Percentiles rank a stretch among this genome's conserved stretches.
phyloP scores from a whole-genome alignment of 2,113 vertebrate species.

The Urocolius indicus region DNA sequence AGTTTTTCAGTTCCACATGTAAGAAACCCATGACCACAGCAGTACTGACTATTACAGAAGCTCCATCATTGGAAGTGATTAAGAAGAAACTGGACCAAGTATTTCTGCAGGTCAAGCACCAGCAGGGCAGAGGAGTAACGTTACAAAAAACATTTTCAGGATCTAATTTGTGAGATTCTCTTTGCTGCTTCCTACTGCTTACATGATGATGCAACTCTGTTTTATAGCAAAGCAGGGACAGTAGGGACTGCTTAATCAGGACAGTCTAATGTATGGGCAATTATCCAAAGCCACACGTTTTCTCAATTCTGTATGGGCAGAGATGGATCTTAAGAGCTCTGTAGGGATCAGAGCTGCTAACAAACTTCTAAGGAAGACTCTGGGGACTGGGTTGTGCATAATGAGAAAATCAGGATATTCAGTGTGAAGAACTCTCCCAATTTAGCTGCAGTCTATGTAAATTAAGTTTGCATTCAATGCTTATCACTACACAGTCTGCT shows the following conservation, averaged over 20 bases:
- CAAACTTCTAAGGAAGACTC: background rate
- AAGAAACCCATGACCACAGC: background rate
- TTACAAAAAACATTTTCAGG: background rate
- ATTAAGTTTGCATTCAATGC: conserved; percentile 3
- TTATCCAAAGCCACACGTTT: conserved; percentile 9
- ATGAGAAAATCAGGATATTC: conserved; percentile 27
- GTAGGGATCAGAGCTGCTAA: background rate
- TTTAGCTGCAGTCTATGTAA: background rate
- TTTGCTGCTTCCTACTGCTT: background rate
- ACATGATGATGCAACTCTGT: background rate
- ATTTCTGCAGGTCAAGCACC: background rate
- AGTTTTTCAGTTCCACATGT: background rate
- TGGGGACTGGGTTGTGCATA: background rate
- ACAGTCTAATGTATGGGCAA: background rate
- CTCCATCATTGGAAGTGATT: background rate
- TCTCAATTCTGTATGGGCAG: conserved; percentile 12
- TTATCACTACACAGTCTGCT: background rate
- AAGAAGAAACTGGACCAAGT: background rate
- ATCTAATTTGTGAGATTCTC: background rate
- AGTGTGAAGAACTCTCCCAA: background rate
- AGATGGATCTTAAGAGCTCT: background rate
- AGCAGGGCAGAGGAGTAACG: background rate
- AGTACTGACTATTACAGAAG: background rate
- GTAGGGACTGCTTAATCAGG: background rate
- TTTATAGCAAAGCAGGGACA: background rate